phyloP scores from a whole-genome alignment of 2,888 invertebrate genomes.

The Nysson spinosus region DNA sequence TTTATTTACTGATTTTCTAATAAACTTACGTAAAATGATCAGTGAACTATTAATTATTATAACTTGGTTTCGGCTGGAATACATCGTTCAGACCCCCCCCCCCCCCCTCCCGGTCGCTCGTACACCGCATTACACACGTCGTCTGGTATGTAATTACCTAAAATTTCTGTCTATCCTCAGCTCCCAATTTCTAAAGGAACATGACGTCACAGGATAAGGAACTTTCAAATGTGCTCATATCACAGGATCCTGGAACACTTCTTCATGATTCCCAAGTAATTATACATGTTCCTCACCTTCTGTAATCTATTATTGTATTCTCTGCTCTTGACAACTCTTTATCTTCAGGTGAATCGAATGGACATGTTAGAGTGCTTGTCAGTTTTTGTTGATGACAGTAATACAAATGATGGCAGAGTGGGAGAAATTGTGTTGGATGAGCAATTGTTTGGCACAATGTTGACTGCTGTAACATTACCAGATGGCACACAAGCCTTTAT shows the following conservation, averaged over 20 bases:
- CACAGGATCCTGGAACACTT: constrained; percentile 62
- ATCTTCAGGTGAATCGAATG: constrained; percentile 57
- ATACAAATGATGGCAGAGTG: constrained; percentile 51
- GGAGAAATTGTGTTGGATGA: constrained; percentile 69
- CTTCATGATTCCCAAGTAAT: constrained; percentile 63
- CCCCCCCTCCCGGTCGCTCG: too few relatives aligned
- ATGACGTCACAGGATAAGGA: constrained; percentile 69
- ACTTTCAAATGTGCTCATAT: constrained; percentile 55
- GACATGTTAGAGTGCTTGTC: constrained; percentile 69
- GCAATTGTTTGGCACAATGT: constrained; percentile 65
- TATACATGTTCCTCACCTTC: not conserved
- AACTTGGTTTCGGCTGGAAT: too few relatives aligned
- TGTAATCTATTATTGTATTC: too few relatives aligned
- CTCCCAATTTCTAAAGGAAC: constrained; percentile 43
- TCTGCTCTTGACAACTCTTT: too few relatives aligned
- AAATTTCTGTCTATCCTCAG: constrained; percentile 53
- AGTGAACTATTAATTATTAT: too few relatives aligned
- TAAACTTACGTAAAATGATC: too few relatives aligned
- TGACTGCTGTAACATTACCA: constrained; percentile 73
- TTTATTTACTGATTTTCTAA: too few relatives aligned
- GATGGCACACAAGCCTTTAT: constrained; percentile 75
- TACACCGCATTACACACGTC: too few relatives aligned
- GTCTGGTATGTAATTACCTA: constrained; percentile 32
- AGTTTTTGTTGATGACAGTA: constrained; percentile 67
- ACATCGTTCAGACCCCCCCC: too few relatives aligned